These are phyloP conservation scores for Microtus ochrogaster DNA, from an alignment of 2,113 vertebrate genomes.

Conservation along the genomic window DNA sequence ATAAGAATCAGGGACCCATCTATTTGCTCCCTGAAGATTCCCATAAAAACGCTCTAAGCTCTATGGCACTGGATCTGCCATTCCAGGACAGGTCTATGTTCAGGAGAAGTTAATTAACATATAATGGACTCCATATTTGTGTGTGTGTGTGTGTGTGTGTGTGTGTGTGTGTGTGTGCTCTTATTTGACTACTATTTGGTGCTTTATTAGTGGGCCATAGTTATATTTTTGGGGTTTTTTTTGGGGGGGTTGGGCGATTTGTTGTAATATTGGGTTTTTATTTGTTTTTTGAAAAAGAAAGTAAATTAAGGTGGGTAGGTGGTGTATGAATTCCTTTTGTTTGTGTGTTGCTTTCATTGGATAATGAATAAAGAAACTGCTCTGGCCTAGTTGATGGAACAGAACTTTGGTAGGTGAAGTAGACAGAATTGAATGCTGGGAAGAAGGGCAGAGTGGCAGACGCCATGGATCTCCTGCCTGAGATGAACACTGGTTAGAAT, in stretches of 20 bases:
- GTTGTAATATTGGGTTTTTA: background rate
- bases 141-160: background rate
- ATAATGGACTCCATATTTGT: background rate
- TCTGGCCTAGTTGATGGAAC: too few species aligned
- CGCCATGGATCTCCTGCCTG: too few species aligned
- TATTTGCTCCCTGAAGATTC: background rate
- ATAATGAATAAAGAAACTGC: too few species aligned
- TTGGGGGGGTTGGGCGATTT: background rate
- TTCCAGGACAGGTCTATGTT: background rate
- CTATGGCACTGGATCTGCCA: background rate
- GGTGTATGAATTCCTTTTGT: too few species aligned
- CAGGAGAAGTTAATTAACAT: background rate
- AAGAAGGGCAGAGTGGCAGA: too few species aligned
- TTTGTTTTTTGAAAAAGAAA: background rate
- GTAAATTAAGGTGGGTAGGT: background rate
- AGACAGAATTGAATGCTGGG: too few species aligned
- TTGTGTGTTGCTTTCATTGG: too few species aligned
- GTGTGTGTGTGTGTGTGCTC: background rate
- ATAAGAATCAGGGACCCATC: background rate
- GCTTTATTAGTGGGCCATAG: background rate
- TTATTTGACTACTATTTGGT: background rate
- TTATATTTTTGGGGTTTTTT: background rate
- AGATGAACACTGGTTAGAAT: too few species aligned
- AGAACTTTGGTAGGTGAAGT: too few species aligned
- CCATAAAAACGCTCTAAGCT: background rate